Evolutionary conservation across 2,888 invertebrate genomes (phyloP), one percentile per base, ranked within the genome.

Genomic region (Steinernema scapterisci): DNA sequence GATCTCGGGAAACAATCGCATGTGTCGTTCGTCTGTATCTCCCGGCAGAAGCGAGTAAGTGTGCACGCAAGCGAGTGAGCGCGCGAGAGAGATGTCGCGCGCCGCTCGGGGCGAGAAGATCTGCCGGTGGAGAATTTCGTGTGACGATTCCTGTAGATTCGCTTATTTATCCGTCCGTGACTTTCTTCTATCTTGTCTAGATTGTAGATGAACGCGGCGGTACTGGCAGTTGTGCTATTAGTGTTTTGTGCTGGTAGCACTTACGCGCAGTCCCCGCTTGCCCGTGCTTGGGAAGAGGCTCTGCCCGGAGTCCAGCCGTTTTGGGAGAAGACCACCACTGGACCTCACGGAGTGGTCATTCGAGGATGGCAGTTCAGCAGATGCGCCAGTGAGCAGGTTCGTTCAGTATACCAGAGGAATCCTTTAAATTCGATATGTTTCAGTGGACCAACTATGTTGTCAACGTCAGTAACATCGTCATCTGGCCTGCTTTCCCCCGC

Each of bases 401-500:
- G 38, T 38, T 38, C 9, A 6, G 38, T 9, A 6, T 38, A 38
- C 9, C n/a, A n/a, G n/a, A n/a, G n/a, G n/a, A n/a, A n/a, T 38
- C 9, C 38, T 5, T 21, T 3, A 16, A 19, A 73, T 21, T 21
- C 54, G 13, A 6, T 38, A 45, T 63, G 25, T 71, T 84, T 76
- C 72, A 87, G 84, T 87, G 87, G 87, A 85, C 87, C 3, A 82
- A 87, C 77, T 87, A 87, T 76, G 84, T 83, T 13, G 85, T 87
- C 9, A 86, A 87, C 73, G 87, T 88, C 23, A 85, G 84, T 0
- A 84, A 88, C 76, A 85, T 87, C 43, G 84, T 84, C 51, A 86
- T 87, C 76, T 88, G 87, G 87, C 87, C 87, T 21, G 85, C 87
- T 78, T 87, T 87, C 74, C 87, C 87, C 23, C 80, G 87, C 11